Evolutionary conservation across 2,113 vertebrate genomes (phyloP).

Genomic region (Cochlearius cochlearius): DNA sequence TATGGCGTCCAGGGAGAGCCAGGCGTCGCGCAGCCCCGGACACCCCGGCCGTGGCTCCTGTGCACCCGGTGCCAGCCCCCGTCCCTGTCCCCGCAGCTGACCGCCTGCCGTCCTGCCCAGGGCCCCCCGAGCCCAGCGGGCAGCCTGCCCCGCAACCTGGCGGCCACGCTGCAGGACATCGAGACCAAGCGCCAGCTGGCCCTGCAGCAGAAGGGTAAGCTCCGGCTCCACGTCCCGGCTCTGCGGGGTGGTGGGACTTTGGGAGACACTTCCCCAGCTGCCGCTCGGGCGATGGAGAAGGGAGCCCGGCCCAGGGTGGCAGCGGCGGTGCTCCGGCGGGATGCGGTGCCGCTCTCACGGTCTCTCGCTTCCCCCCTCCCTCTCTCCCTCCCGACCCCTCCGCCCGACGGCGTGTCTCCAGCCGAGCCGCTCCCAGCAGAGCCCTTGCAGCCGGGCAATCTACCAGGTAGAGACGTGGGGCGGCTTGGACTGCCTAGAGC

Average conservation of each 20-base stretch:
- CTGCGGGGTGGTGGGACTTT: rapidly evolving
- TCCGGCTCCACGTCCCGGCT: rapidly evolving
- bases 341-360: background rate
- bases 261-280: rapidly evolving
- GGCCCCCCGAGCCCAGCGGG: conserved; percentile 76
- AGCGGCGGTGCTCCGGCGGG: background rate
- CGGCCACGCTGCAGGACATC: conserved; percentile 84
- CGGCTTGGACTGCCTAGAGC: background rate
- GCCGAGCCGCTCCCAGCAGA: conserved; percentile 62
- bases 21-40: rapidly evolving
- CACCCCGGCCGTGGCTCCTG: rapidly evolving
- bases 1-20: background rate
- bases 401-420: background rate
- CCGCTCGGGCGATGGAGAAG: background rate
- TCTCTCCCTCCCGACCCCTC: conserved; percentile 19
- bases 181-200: conserved; percentile 85
- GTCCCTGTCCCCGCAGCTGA: background rate
- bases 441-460: conserved; percentile 43
- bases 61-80: background rate
- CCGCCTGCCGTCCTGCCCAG: conserved; percentile 56
- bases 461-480: conserved; percentile 63
- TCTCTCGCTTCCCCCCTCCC: conserved; percentile 36
- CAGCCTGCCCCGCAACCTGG: conserved; percentile 87
- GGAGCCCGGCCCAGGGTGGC: background rate
- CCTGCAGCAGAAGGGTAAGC: conserved; percentile 87